These are phyloP conservation scores for Caenorhabditis latens DNA, from an alignment of 1,140 invertebrate genomes.

Conservation along the genomic window DNA sequence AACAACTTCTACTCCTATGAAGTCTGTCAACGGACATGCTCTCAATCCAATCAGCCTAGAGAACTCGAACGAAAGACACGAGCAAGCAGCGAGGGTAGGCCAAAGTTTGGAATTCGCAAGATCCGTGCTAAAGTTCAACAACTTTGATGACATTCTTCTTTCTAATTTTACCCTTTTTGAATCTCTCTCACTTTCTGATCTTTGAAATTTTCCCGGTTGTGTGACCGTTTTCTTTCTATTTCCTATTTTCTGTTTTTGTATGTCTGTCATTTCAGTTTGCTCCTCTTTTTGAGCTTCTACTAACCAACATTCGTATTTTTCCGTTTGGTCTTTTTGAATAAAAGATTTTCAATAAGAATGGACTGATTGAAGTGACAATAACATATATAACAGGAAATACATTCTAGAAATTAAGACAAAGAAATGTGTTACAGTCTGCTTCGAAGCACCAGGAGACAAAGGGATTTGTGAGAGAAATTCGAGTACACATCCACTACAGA, in stretches of 20 bases:
- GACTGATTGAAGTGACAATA: slow-evolving; percentile 25
- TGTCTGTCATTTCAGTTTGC: slow-evolving; percentile 52
- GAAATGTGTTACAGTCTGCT: slow-evolving; percentile 67
- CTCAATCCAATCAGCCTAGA: slow-evolving; percentile 13
- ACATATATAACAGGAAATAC: not conserved
- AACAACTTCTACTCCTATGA: slow-evolving; percentile 69
- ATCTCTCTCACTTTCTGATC: slow-evolving; percentile 21
- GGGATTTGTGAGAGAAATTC: slow-evolving; percentile 65
- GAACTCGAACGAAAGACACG: slow-evolving; percentile 42
- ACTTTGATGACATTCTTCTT: not conserved
- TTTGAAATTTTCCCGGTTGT: slow-evolving; percentile 44
- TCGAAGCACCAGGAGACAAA: slow-evolving; percentile 58
- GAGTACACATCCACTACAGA: slow-evolving; percentile 69
- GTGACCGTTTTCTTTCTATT: not conserved
- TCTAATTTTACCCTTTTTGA: not conserved
- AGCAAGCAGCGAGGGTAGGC: slow-evolving; percentile 59
- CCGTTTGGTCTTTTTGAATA: slow-evolving; percentile 9
- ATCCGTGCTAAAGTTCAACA: slow-evolving; percentile 7
- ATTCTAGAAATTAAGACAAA: not conserved
- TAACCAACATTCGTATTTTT: slow-evolving; percentile 5
- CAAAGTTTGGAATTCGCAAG: slow-evolving; percentile 55
- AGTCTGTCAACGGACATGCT: slow-evolving; percentile 69
- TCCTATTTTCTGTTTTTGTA: slow-evolving; percentile 1
- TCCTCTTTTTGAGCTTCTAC: slow-evolving; percentile 31
- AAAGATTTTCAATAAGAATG: not conserved